phyloP scores from a whole-genome alignment of 1,140 invertebrate genomes.

The Sipha flava region DNA sequence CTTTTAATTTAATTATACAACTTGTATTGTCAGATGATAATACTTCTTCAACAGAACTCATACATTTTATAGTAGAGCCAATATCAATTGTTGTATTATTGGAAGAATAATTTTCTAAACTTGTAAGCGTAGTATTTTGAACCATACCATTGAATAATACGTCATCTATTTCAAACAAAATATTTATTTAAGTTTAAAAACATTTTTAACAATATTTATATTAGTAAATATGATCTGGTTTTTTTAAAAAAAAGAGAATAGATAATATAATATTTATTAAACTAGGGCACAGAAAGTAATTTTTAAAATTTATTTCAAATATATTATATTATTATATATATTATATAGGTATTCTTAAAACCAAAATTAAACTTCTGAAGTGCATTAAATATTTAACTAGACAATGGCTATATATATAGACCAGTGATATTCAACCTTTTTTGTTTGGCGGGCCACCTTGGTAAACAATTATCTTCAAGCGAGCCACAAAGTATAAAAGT shows the following conservation, averaged over 20 bases:
- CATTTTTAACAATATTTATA: background rate
- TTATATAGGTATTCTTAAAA: no score
- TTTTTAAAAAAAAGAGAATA: no score
- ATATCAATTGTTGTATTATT: background rate
- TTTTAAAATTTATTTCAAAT: no score
- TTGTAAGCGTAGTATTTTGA: background rate
- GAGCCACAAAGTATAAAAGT: no score
- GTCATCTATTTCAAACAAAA: background rate
- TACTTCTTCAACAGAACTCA: background rate
- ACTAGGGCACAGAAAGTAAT: no score
- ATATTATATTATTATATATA: no score
- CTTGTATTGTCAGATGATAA: background rate
- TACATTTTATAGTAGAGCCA: background rate
- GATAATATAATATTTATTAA: background rate
- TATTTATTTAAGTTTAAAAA: background rate
- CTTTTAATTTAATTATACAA: background rate
- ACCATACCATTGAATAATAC: background rate
- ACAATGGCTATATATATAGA: no score
- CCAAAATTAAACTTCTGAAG: no score
- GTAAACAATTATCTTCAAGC: no score
- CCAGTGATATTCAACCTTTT: no score
- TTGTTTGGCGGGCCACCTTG: no score
- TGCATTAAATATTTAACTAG: no score
- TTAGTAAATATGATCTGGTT: background rate
- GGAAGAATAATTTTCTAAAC: background rate